These are phyloP conservation scores for Mizuhopecten yessoensis DNA, from an alignment of 1,140 invertebrate species.

Conservation along the genomic window DNA sequence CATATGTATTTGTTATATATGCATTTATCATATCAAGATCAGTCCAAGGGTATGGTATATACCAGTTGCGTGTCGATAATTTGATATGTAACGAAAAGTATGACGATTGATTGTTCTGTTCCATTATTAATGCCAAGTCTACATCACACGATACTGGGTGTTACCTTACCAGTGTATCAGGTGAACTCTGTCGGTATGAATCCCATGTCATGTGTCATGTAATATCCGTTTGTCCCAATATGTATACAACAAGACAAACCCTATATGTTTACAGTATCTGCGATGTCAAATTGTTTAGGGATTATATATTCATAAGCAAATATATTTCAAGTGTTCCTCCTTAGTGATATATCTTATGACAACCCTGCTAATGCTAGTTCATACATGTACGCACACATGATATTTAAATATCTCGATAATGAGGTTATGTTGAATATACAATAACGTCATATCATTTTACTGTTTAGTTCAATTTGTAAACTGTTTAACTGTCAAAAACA, in stretches of 20 bases:
- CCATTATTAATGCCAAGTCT: neutral
- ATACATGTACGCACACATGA: neutral
- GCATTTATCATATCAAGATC: too few relatives aligned
- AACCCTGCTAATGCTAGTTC: neutral
- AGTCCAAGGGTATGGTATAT: too few relatives aligned
- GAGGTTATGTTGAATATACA: too few relatives aligned
- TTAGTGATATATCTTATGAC: neutral
- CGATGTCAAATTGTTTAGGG: neutral
- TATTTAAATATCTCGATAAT: too few relatives aligned
- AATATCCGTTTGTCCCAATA: neutral
- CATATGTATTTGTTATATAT: too few relatives aligned
- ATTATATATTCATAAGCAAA: constrained; percentile 8
- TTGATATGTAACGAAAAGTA: neutral
- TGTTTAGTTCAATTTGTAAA: too few relatives aligned
- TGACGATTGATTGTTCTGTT: neutral
- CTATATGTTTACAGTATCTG: neutral
- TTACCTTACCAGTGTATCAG: neutral
- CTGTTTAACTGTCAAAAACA: too few relatives aligned
- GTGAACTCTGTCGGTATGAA: neutral
- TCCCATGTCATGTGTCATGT: neutral
- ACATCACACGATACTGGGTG: neutral
- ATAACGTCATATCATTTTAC: too few relatives aligned
- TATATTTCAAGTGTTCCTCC: neutral
- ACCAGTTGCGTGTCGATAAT: neutral
- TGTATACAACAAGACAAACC: neutral